phyloP scores from a whole-genome alignment of 2,888 invertebrate species.

The Sialis fuliginosa region DNA sequence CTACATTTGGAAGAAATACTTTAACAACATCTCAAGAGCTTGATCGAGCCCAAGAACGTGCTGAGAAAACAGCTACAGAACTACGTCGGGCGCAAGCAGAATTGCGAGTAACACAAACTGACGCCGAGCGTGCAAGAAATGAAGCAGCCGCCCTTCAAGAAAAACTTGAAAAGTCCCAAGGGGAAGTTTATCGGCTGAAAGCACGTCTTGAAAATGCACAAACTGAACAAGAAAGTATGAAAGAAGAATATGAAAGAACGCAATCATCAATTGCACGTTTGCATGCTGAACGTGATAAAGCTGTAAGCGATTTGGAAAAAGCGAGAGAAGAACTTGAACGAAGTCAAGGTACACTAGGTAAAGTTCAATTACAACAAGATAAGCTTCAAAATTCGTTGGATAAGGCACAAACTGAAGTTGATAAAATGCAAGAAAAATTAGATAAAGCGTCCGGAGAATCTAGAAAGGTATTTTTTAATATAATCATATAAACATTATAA shows the following conservation, averaged over 20 bases:
- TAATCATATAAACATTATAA: no score
- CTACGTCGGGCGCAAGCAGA: constrained; percentile 78
- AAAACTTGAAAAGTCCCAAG: constrained; percentile 85
- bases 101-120: constrained; percentile 77
- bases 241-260: constrained; percentile 79
- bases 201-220: constrained; percentile 89
- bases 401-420: constrained; percentile 78
- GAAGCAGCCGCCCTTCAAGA: constrained; percentile 78
- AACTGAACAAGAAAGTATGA: constrained; percentile 81
- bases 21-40: constrained; percentile 68
- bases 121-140: constrained; percentile 69
- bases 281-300: constrained; percentile 77
- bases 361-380: constrained; percentile 81
- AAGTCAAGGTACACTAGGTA: constrained; percentile 75
- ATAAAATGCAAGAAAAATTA: constrained; percentile 73
- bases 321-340: constrained; percentile 75
- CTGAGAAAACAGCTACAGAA: constrained; percentile 72
- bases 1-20: constrained; percentile 66
- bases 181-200: constrained; percentile 85
- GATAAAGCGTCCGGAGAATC: constrained; percentile 70
- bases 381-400: constrained; percentile 78
- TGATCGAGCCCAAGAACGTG: constrained; percentile 65
- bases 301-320: constrained; percentile 70
- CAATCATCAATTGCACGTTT: constrained; percentile 69
- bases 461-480: constrained; percentile 40